phyloP scores from a whole-genome alignment of 1,140 invertebrate genomes.

The Drosophila tristis region DNA sequence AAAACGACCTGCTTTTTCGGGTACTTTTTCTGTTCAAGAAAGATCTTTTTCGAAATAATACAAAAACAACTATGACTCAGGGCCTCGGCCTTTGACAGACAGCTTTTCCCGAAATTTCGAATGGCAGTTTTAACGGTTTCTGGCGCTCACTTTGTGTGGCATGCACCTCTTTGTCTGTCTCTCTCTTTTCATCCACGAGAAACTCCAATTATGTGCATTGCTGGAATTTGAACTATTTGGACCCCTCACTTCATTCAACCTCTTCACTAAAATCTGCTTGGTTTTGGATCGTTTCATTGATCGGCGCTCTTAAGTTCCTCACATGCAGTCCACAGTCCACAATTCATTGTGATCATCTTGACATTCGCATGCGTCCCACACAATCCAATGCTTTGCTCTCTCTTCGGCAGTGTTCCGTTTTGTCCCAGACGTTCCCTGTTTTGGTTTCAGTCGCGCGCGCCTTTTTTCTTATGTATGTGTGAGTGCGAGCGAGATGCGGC shows the following conservation, averaged over 20 bases:
- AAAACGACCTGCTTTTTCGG: not conserved
- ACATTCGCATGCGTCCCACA: too few species aligned
- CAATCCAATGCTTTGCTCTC: too few species aligned
- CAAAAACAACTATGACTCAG: conserved; percentile 4
- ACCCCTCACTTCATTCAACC: conserved; percentile 1
- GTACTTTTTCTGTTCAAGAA: conserved; percentile 4
- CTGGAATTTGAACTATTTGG: conserved; percentile 42
- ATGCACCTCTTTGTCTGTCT: not conserved
- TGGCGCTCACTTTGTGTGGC: too few species aligned
- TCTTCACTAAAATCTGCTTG: not conserved
- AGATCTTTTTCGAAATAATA: conserved; percentile 1
- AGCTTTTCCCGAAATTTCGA: not conserved
- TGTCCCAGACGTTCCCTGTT: conserved; percentile 53
- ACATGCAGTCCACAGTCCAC: conserved; percentile 25
- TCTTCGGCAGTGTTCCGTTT: conserved; percentile 26
- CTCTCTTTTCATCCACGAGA: not conserved
- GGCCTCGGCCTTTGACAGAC: conserved; percentile 1
- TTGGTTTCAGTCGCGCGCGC: conserved; percentile 67
- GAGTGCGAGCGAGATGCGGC: conserved; percentile 52
- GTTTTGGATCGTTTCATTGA: conserved; percentile 19
- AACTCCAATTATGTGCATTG: conserved; percentile 29
- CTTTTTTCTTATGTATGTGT: conserved; percentile 42
- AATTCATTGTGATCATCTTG: conserved; percentile 22
- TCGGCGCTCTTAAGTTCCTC: conserved; percentile 23
- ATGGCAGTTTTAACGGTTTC: conserved; percentile 5